phyloP scores from a whole-genome alignment of 2,113 vertebrate species.

The Heteronetta atricapilla region DNA sequence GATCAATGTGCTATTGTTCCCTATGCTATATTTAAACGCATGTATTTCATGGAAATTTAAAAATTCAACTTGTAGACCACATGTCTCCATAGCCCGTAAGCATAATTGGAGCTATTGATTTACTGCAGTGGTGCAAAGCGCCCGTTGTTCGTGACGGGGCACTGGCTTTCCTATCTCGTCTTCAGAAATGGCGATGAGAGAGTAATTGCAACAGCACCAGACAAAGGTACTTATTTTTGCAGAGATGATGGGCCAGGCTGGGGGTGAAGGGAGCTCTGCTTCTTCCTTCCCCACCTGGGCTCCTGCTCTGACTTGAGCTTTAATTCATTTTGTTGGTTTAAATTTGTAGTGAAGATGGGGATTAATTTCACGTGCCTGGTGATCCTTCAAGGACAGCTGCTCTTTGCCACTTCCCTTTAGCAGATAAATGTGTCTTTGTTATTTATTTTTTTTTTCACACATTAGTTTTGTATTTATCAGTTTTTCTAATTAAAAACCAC shows the following conservation, averaged over 20 bases:
- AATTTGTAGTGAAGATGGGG: slow-evolving; percentile 52
- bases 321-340: slow-evolving; percentile 52
- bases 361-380: slow-evolving; percentile 52
- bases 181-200: slow-evolving; percentile 49
- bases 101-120: slow-evolving; percentile 48
- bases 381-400: slow-evolving; percentile 66
- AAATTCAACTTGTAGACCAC: not conserved
- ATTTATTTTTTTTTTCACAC: slow-evolving; percentile 40
- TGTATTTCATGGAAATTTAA: slow-evolving; percentile 30
- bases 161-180: slow-evolving; percentile 47
- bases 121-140: not conserved
- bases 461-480: slow-evolving; percentile 60
- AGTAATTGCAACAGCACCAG: slow-evolving; percentile 53
- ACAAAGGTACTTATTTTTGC: slow-evolving; percentile 64
- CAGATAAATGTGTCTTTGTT: slow-evolving; percentile 66
- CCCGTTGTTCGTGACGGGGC: not conserved
- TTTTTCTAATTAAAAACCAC: slow-evolving; percentile 64
- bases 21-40: slow-evolving; percentile 39
- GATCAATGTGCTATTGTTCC: slow-evolving; percentile 40
- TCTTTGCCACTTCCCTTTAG: slow-evolving; percentile 59
- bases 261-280: slow-evolving; percentile 56
- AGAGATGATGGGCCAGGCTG: slow-evolving; percentile 3
- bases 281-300: slow-evolving; percentile 56
- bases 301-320: slow-evolving; percentile 35
- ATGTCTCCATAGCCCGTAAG: not conserved